Conservation (phyloP, 2,113 vertebrate species). For the Brachypodius melanocephalos region DNA sequence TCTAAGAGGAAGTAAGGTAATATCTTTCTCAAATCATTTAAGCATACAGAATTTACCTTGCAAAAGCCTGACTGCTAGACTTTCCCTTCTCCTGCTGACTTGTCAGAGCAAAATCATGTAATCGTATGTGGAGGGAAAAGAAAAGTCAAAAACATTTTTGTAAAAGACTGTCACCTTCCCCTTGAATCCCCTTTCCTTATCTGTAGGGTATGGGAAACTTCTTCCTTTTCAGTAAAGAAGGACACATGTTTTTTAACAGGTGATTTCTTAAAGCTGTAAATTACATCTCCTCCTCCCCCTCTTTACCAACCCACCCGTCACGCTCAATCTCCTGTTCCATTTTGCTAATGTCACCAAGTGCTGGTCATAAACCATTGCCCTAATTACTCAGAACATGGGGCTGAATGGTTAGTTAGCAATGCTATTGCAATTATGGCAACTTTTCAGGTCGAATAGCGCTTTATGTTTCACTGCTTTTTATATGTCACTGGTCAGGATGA, state of each 20-base stretch:
- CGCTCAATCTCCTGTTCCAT: conserved; percentile 34
- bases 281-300: conserved; percentile 5
- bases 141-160: neutral
- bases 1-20: conserved; percentile 43
- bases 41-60: conserved; percentile 57
- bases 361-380: conserved; percentile 70
- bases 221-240: neutral
- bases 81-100: conserved; percentile 40
- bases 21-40: conserved; percentile 64
- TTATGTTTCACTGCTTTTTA: conserved; percentile 71
- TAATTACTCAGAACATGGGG: conserved; percentile 70
- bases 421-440: conserved; percentile 64
- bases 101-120: neutral
- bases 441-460: conserved; percentile 71
- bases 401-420: conserved; percentile 69
- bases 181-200: neutral
- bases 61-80: conserved; percentile 51
- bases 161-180: neutral
- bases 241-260: neutral
- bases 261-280: neutral
- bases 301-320: neutral
- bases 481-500: conserved; percentile 75
- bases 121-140: neutral
- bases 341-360: conserved; percentile 64
- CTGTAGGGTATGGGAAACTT: neutral